Evolutionary conservation across 2,888 invertebrate genomes (phyloP).

Genomic region (Lycaena phlaeas): DNA sequence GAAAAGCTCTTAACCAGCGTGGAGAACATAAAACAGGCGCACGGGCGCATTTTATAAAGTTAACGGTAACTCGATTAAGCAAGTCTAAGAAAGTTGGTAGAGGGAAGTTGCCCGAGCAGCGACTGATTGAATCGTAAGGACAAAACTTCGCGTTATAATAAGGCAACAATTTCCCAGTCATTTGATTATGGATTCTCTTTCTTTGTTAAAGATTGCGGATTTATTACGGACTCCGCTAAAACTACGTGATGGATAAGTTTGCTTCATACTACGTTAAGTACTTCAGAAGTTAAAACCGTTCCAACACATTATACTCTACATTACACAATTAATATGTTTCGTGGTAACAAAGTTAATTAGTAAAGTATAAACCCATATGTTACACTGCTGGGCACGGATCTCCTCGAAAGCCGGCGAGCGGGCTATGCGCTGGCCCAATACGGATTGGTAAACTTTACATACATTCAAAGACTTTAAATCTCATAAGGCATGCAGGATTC

Average conservation of each 20-base stretch:
- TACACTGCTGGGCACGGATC: no score
- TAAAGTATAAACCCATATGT: no score
- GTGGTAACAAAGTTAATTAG: no score
- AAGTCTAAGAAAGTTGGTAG: slow-evolving; percentile 45
- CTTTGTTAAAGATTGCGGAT: slow-evolving; percentile 6
- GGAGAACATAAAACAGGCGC: slow-evolving; percentile 57
- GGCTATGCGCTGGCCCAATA: no score
- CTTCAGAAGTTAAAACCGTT: no score
- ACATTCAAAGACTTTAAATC: no score
- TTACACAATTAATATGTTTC: no score
- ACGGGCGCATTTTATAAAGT: slow-evolving; percentile 59
- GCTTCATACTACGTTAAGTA: no score
- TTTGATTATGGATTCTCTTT: slow-evolving; percentile 7
- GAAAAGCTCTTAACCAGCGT: slow-evolving; percentile 32
- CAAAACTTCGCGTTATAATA: slow-evolving; percentile 12
- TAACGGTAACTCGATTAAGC: slow-evolving; percentile 58
- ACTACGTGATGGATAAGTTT: background rate
- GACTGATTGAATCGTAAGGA: slow-evolving; percentile 45
- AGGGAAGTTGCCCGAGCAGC: slow-evolving; percentile 36
- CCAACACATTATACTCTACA: no score
- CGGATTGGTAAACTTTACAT: no score
- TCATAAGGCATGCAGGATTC: no score
- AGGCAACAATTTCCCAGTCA: slow-evolving; percentile 11
- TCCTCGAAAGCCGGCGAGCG: no score
- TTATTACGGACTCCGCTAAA: background rate